Conservation (phyloP, 1,140 invertebrate species). For the Philotrypesis tridentata region DNA sequence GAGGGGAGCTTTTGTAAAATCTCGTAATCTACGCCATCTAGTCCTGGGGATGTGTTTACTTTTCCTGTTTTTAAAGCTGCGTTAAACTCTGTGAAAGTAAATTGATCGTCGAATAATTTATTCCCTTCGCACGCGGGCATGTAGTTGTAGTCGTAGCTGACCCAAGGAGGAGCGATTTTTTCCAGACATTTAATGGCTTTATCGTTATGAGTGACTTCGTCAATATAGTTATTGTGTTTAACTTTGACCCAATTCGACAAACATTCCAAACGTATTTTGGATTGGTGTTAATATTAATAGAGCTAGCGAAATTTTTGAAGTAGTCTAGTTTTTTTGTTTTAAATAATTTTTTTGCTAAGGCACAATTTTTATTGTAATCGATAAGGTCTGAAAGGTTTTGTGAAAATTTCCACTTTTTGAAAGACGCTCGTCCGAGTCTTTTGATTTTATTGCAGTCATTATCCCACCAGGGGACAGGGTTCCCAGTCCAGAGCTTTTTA, state of each 20-base stretch:
- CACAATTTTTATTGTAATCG: no score
- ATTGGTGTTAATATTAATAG: neutral
- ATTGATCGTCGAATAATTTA: neutral
- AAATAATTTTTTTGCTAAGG: neutral
- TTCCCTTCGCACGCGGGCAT: neutral
- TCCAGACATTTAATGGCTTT: neutral
- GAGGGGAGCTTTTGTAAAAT: no score
- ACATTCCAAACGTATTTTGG: neutral
- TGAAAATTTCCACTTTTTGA: neutral
- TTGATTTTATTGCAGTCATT: conserved; percentile 40
- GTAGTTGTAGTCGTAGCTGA: no score
- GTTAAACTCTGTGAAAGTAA: conserved; percentile 2
- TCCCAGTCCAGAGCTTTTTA: neutral
- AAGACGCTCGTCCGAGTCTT: neutral
- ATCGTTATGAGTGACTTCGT: neutral
- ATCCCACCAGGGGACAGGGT: conserved; percentile 45
- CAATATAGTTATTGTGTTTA: neutral
- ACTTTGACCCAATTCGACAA: neutral
- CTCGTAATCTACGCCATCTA: neutral
- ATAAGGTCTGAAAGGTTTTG: neutral
- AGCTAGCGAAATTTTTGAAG: neutral
- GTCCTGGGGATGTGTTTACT: neutral
- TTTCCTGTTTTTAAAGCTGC: neutral
- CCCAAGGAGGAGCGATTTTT: conserved; percentile 7
- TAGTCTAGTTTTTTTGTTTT: neutral